These are phyloP conservation scores for Oryzias curvinotus DNA, from an alignment of 2,113 vertebrate species.

Conservation along the genomic window DNA sequence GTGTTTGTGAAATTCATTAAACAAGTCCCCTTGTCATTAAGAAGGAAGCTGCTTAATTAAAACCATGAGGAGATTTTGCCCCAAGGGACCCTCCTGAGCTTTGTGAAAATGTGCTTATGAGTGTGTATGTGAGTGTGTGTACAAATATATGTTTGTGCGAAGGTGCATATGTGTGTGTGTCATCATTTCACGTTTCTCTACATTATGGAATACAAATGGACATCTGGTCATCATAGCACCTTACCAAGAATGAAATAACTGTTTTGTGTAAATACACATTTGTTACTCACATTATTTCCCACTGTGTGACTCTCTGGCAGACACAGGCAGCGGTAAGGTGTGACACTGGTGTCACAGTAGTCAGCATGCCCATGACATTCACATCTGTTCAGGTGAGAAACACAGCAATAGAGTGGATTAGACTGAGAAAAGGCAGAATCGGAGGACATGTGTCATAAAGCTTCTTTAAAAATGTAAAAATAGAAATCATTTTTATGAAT, in stretches of 20 bases:
- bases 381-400: conserved; percentile 76
- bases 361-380: conserved; percentile 88
- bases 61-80: conserved; percentile 30
- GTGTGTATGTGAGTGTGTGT: not conserved
- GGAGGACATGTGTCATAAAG: not conserved
- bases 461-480: not conserved
- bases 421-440: not conserved
- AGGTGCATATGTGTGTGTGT: conserved; percentile 2
- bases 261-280: not conserved
- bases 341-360: conserved; percentile 77
- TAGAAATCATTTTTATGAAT: not conserved
- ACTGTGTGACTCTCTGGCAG: conserved; percentile 83
- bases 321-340: conserved; percentile 84
- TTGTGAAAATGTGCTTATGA: conserved; percentile 5
- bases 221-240: not conserved
- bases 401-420: not conserved
- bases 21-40: conserved; percentile 34
- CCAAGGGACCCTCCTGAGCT: conserved; percentile 10
- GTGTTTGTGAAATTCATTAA: conserved; percentile 28
- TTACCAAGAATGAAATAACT: not conserved
- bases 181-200: too few species aligned
- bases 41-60: conserved; percentile 49
- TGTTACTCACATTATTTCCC: conserved; percentile 85
- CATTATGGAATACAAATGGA: not conserved
- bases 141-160: not conserved